phyloP scores from a whole-genome alignment of 2,888 invertebrate genomes.

The Spicauda simplicius region DNA sequence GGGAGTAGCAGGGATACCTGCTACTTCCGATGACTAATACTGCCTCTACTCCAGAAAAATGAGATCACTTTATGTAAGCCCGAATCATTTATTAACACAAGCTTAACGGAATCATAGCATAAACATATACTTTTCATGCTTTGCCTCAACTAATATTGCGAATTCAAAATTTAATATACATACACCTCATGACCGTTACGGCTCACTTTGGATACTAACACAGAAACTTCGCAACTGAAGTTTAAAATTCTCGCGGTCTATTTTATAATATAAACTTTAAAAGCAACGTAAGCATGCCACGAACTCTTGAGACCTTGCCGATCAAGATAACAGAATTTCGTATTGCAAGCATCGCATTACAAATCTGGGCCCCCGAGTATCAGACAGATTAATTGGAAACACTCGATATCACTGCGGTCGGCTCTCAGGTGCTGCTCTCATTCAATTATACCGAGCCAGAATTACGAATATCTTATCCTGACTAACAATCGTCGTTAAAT shows the following conservation, averaged over 20 bases:
- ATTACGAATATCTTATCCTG: slow-evolving; percentile 53
- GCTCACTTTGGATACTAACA: not conserved
- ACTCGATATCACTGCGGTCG: slow-evolving; percentile 52
- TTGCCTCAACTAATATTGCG: not conserved
- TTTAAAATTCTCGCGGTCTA: not conserved
- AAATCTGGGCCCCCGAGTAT: slow-evolving; percentile 15
- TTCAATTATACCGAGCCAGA: slow-evolving; percentile 62
- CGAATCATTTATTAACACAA: too few species aligned
- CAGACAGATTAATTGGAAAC: slow-evolving; percentile 59
- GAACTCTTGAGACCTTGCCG: slow-evolving; percentile 31
- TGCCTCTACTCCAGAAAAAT: too few species aligned
- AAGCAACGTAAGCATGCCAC: slow-evolving; percentile 4
- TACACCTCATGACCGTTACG: not conserved
- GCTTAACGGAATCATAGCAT: not conserved
- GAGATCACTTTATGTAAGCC: too few species aligned
- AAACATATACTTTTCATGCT: not conserved
- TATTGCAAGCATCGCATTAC: slow-evolving; percentile 27
- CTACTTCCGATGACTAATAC: too few species aligned
- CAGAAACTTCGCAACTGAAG: not conserved
- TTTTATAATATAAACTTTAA: slow-evolving; percentile 5
- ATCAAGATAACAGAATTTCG: slow-evolving; percentile 29
- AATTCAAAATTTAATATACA: not conserved
- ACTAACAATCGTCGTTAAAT: too few species aligned
- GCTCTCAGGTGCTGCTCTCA: slow-evolving; percentile 56
- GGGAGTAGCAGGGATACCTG: too few species aligned